Evolutionary conservation across 2,113 vertebrate species (phyloP).

Genomic region (Macquaria ambigua): DNA sequence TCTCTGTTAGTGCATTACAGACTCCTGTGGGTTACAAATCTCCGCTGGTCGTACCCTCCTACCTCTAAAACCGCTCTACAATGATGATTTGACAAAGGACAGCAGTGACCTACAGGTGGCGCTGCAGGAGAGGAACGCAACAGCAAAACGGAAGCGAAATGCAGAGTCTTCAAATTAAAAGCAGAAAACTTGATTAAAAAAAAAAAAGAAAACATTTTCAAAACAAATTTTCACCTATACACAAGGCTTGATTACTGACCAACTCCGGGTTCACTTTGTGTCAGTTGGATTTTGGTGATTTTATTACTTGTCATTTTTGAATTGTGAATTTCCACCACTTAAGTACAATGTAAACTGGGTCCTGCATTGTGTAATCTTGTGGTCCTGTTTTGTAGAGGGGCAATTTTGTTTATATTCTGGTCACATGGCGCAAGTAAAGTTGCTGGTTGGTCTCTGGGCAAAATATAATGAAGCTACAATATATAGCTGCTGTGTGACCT

Average conservation of each 20-base stretch:
- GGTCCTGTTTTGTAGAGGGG: not conserved
- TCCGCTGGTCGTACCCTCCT: conserved; percentile 23
- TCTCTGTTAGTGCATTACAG: not conserved
- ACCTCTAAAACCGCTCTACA: conserved; percentile 10
- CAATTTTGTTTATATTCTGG: no score
- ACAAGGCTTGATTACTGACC: no score
- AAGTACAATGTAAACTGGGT: not conserved
- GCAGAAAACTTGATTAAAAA: not conserved
- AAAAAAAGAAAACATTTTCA: not conserved
- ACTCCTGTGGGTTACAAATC: conserved; percentile 16
- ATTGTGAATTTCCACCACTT: not conserved
- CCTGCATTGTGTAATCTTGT: not conserved
- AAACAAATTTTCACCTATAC: not conserved
- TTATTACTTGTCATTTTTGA: no score
- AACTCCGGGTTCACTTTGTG: no score
- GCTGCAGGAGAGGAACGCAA: conserved; percentile 27
- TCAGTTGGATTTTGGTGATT: no score
- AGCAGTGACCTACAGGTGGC: conserved; percentile 42
- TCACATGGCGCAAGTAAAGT: no score
- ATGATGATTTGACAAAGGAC: conserved; percentile 4
- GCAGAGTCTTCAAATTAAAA: conserved; percentile 43
- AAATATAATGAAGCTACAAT: no score
- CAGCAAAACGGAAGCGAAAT: not conserved
- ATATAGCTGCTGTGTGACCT: no score
- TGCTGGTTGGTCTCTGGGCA: no score